A percentile compares a stretch with the other conserved stretches of the same genome.
Conservation (phyloP, 2,797 vertebrate genomes). For the Peromyscus eremicus region DNA sequence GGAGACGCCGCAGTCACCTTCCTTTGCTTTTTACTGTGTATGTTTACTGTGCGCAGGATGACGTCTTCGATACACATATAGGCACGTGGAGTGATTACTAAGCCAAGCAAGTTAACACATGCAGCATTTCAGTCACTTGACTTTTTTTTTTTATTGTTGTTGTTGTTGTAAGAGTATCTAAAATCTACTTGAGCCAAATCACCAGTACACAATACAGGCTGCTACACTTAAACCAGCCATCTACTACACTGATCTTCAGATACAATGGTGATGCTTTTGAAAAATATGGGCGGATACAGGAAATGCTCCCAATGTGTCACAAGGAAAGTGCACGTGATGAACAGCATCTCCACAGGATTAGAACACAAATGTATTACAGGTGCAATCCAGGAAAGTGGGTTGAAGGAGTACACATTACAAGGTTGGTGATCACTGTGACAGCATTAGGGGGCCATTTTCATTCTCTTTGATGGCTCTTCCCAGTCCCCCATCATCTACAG, state of each 20-base stretch:
- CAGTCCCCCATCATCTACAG: background rate
- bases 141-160: no score
- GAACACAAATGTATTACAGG: background rate
- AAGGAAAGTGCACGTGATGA: conserved; percentile 1
- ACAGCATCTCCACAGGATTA: background rate
- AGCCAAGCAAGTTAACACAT: background rate
- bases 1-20: no score
- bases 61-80: background rate
- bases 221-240: no score
- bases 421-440: background rate
- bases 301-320: background rate
- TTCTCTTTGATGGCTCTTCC: conserved; percentile 34
- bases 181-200: background rate
- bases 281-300: background rate
- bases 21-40: no score
- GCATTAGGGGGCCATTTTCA: background rate
- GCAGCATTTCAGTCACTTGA: background rate
- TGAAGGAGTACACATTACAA: background rate
- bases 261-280: background rate
- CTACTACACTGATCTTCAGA: background rate
- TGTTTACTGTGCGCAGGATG: background rate
- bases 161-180: background rate
- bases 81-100: background rate
- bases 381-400: background rate
- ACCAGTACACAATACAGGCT: background rate